Evolutionary conservation across 2,888 invertebrate genomes (phyloP).

Genomic region (Philonicus albiceps): DNA sequence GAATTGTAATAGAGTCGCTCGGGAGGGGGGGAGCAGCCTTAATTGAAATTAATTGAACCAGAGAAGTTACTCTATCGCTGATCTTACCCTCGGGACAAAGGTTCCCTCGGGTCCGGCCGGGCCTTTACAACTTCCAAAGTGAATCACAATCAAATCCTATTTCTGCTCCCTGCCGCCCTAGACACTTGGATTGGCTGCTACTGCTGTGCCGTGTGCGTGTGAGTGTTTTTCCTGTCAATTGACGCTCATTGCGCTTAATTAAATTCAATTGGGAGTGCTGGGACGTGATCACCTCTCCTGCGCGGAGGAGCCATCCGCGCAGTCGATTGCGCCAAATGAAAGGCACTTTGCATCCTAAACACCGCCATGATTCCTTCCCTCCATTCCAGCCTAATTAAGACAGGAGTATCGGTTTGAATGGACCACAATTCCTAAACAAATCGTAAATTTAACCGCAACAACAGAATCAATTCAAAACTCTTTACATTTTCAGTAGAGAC

Average conservation of each 20-base stretch:
- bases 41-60: constrained; percentile 43
- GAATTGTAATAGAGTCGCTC: neutral
- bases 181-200: neutral
- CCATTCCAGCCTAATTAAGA: neutral
- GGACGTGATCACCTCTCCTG: constrained; percentile 11
- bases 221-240: constrained; percentile 34
- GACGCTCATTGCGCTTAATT: constrained; percentile 40
- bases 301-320: neutral
- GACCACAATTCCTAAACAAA: neutral
- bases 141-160: constrained; percentile 43
- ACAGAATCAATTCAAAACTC: neutral
- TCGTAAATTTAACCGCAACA: neutral
- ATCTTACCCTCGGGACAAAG: constrained; percentile 29
- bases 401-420: neutral
- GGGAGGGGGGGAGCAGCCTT: neutral
- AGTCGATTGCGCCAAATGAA: neutral
- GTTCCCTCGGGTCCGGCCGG: neutral
- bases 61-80: constrained; percentile 23
- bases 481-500: neutral
- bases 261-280: constrained; percentile 33
- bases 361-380: neutral
- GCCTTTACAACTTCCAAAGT: constrained; percentile 5
- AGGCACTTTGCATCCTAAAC: constrained; percentile 13
- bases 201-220: neutral
- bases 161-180: constrained; percentile 19